A percentile compares a stretch with the other conserved stretches of the same genome.
Evolutionary conservation across 2,797 vertebrate genomes (phyloP).

Genomic region (Hypotaenidia philippensis): DNA sequence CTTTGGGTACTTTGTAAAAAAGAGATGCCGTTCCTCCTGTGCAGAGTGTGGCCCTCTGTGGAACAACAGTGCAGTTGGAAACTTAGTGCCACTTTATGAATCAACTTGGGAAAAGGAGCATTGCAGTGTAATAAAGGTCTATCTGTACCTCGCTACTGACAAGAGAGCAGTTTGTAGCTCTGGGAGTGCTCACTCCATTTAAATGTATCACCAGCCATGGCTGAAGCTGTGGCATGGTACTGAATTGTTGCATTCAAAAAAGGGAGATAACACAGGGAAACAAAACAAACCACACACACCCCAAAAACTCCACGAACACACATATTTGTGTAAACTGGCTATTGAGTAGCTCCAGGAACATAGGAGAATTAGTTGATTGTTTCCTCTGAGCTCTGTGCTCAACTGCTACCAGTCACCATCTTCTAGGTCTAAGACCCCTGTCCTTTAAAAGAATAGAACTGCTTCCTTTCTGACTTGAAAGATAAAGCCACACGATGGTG

Average conservation of each 20-base stretch:
- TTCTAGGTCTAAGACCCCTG: background rate
- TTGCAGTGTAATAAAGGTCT: background rate
- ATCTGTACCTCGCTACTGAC: background rate
- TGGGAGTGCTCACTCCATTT: background rate
- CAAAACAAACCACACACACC: too few relatives aligned
- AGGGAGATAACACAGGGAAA: background rate
- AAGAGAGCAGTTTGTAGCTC: background rate
- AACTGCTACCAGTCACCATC: background rate
- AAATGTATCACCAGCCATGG: background rate
- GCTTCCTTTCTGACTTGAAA: background rate
- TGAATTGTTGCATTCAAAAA: background rate
- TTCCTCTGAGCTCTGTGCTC: background rate
- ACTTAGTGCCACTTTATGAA: background rate
- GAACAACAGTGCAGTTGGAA: background rate
- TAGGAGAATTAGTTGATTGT: background rate
- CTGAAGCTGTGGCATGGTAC: background rate
- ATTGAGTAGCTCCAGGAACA: background rate
- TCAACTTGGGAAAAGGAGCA: background rate
- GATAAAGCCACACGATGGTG: background rate
- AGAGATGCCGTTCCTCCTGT: background rate
- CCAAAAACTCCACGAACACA: background rate
- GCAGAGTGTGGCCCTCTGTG: background rate
- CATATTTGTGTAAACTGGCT: background rate
- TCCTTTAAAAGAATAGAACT: background rate
- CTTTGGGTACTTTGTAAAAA: background rate